Conservation (phyloP, 2,113 vertebrate genomes). For the Gallinago undulata region DNA sequence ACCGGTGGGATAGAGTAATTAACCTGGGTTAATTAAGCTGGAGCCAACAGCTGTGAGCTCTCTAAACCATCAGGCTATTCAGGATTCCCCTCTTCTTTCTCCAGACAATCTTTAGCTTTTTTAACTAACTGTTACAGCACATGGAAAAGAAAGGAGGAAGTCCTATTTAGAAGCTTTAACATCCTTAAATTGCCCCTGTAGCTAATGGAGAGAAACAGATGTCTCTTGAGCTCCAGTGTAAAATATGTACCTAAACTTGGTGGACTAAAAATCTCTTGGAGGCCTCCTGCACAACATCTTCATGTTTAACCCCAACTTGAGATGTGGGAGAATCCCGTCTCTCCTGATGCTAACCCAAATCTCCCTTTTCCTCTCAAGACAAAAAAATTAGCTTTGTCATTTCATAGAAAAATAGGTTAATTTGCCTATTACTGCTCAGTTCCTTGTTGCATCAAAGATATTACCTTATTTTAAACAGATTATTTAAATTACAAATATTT, state of each 20-base stretch:
- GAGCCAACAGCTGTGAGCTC: background rate
- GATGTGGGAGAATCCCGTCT: background rate
- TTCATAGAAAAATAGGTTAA: background rate
- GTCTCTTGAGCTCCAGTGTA: background rate
- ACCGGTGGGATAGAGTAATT: too few relatives aligned
- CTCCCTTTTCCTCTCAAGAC: background rate
- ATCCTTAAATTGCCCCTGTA: background rate
- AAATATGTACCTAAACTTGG: background rate
- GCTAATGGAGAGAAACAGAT: background rate
- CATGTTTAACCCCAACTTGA: background rate
- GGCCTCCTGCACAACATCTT: background rate
- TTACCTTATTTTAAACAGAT: background rate
- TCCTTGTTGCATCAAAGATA: background rate
- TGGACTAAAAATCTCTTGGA: background rate
- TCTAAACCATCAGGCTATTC: background rate
- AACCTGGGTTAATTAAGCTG: background rate
- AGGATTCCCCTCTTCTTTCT: background rate
- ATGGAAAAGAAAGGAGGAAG: background rate
- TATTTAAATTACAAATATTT: background rate
- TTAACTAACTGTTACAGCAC: background rate
- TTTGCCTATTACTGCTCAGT: background rate
- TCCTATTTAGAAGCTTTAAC: background rate
- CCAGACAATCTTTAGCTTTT: background rate
- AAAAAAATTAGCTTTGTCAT: background rate
- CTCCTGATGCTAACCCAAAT: background rate